phyloP scores from a whole-genome alignment of 2,888 invertebrate species.

The Drosophila trichaetosa region DNA sequence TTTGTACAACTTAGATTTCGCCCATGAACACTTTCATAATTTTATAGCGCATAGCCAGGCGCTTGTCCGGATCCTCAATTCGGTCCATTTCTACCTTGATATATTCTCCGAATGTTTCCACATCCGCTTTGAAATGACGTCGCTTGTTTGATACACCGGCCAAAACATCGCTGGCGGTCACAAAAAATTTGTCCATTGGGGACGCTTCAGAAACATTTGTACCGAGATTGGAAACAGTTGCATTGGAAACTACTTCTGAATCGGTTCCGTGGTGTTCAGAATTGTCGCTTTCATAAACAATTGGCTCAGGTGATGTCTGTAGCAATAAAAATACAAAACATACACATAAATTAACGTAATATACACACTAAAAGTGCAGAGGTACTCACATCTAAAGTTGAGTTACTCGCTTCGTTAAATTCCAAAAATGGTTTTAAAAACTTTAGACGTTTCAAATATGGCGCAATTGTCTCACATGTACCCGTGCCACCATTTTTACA shows the following conservation, averaged over 20 bases:
- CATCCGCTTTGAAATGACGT: not conserved
- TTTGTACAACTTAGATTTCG: not conserved
- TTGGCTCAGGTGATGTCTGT: not conserved
- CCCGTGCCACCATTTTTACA: not conserved
- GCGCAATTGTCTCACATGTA: not conserved
- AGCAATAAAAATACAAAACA: not conserved
- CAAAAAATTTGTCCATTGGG: not conserved
- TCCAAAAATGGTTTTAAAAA: not conserved
- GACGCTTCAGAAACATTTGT: not conserved
- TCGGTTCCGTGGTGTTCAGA: not conserved
- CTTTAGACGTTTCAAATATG: not conserved
- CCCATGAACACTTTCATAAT: slow-evolving; percentile 2
- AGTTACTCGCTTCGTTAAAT: not conserved
- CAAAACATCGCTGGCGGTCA: not conserved
- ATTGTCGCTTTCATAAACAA: not conserved
- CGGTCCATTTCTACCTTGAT: not conserved
- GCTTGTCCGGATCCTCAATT: not conserved
- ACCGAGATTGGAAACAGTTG: not conserved
- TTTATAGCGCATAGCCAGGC: not conserved
- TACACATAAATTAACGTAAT: not conserved
- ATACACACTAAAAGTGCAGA: not conserved
- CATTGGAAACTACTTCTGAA: not conserved
- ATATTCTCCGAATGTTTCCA: slow-evolving; percentile 1
- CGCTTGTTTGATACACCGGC: not conserved
- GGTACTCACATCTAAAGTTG: not conserved